Evolutionary conservation across 2,797 vertebrate genomes (phyloP).

Genomic region (Mormyrops boulengeri): DNA sequence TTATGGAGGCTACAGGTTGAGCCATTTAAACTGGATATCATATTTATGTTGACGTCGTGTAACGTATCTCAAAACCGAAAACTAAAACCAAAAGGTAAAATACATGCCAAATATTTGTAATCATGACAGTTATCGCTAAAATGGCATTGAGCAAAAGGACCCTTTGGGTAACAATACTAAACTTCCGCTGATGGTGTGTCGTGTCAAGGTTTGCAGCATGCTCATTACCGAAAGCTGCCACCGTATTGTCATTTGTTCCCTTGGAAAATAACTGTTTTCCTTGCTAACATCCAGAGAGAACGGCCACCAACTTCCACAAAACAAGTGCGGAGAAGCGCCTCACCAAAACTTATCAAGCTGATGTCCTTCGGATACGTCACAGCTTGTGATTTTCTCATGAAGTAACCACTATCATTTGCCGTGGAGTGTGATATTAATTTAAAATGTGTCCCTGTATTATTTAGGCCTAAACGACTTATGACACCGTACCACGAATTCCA

Average conservation of each 20-base stretch:
- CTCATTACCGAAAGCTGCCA: neutral
- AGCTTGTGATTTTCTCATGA: neutral
- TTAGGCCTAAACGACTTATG: neutral
- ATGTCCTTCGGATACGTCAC: neutral
- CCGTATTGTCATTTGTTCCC: neutral
- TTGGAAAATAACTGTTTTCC: neutral
- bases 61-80: neutral
- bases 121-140: neutral
- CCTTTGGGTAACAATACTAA: neutral
- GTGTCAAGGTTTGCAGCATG: neutral
- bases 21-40: neutral
- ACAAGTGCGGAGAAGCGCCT: neutral
- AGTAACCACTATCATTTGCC: neutral
- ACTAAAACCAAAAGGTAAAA: neutral
- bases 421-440: neutral
- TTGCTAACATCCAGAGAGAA: neutral
- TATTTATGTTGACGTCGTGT: neutral
- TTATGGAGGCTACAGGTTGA: neutral
- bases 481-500: neutral
- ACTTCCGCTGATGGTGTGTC: neutral
- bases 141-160: neutral
- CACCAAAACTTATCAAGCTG: neutral
- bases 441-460: neutral
- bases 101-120: neutral
- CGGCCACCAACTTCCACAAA: neutral